Percentiles rank a stretch among this genome's conserved stretches.
phyloP scores from a whole-genome alignment of 2,113 vertebrate genomes.

The Promerops cafer region DNA sequence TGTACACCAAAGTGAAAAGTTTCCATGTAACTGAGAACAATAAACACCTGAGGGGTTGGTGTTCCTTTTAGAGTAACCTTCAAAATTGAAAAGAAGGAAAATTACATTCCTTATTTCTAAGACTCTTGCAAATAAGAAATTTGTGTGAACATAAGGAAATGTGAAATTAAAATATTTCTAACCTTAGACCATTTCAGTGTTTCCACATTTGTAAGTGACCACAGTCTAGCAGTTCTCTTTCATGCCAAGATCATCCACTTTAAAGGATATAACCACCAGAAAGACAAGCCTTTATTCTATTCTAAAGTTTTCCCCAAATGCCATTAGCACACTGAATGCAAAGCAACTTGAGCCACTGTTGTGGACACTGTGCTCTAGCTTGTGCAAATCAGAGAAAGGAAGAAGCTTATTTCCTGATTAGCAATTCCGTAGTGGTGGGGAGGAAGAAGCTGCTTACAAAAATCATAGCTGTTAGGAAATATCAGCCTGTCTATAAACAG shows the following conservation, averaged over 20 bases:
- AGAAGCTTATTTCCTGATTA: not conserved
- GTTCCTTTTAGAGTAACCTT: not conserved
- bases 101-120: not conserved
- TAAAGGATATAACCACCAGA: not conserved
- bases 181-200: not conserved
- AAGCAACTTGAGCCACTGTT: not conserved
- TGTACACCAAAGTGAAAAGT: not conserved
- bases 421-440: not conserved
- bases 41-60: not conserved
- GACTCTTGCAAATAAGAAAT: not conserved
- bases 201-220: not conserved
- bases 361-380: not conserved
- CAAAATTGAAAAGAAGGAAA: not conserved
- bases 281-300: not conserved
- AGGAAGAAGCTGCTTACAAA: not conserved
- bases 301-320: not conserved
- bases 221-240: not conserved
- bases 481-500: slow-evolving; percentile 32
- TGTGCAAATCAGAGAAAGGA: not conserved
- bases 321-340: not conserved
- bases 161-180: not conserved
- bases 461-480: slow-evolving; percentile 17
- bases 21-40: not conserved
- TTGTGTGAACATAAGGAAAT: not conserved
- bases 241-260: not conserved